Conservation (phyloP, 1,140 invertebrate species). For the Lepidurus packardi region DNA sequence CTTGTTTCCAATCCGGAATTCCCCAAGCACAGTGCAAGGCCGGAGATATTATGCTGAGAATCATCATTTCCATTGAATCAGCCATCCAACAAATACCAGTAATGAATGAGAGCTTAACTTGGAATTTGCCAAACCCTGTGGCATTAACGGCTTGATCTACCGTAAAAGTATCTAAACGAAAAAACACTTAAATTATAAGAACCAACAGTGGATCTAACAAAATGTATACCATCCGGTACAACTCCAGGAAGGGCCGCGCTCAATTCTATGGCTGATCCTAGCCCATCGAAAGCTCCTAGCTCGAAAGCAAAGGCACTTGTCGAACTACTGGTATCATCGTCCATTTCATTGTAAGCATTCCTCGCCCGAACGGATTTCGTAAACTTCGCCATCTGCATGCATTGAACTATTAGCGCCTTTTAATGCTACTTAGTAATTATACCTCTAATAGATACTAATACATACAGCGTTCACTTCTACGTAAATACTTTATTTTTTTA, state of each 20-base stretch:
- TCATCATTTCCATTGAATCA: conserved; percentile 98
- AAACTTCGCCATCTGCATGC: background rate
- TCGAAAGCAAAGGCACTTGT: background rate
- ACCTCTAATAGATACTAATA: too few species aligned
- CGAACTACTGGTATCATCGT: background rate
- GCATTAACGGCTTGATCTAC: conserved; percentile 92
- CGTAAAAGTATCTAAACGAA: conserved; percentile 75
- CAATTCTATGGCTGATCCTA: conserved; percentile 40
- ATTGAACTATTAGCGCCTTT: too few species aligned
- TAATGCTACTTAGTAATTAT: too few species aligned
- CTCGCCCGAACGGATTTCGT: background rate
- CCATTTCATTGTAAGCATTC: conserved; percentile 5
- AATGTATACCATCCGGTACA: conserved; percentile 34
- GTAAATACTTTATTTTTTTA: too few species aligned
- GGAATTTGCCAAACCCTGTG: conserved; percentile 91
- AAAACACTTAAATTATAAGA: background rate
- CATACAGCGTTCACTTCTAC: too few species aligned
- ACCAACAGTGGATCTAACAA: conserved; percentile 23
- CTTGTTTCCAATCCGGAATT: conserved; percentile 71
- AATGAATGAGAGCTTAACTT: conserved; percentile 80
- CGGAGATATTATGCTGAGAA: conserved; percentile 85
- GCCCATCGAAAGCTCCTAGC: conserved; percentile 25
- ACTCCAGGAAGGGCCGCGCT: conserved; percentile 40
- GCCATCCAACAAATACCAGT: conserved; percentile 92
- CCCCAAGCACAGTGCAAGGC: conserved; percentile 91